Evolutionary conservation across 1,140 invertebrate genomes (phyloP).

Genomic region (Ceratosolen fusciceps): DNA sequence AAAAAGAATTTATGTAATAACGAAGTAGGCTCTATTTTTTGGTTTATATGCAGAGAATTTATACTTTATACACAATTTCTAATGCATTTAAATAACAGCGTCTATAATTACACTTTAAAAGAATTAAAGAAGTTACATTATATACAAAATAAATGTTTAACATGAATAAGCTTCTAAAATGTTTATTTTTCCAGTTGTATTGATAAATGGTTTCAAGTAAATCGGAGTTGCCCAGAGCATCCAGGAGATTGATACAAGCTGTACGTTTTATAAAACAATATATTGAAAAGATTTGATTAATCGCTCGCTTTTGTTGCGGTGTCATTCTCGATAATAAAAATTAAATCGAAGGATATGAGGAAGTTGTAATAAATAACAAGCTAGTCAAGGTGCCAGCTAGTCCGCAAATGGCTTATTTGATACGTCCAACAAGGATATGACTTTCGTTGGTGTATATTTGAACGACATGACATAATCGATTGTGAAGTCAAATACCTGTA

Average conservation of each 20-base stretch:
- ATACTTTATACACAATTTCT: no score
- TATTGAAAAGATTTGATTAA: conserved; percentile 23
- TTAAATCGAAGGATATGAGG: conserved; percentile 44
- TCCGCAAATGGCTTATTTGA: conserved; percentile 64
- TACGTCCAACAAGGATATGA: conserved; percentile 38
- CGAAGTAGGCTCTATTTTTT: no score
- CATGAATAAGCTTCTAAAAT: no score
- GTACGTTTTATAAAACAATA: conserved; percentile 36
- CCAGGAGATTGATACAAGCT: conserved; percentile 85
- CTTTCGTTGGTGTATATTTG: conserved; percentile 54
- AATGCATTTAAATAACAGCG: no score
- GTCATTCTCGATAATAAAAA: background rate
- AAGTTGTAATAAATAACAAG: conserved; percentile 61
- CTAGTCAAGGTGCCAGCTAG: conserved; percentile 71
- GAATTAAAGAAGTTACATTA: no score
- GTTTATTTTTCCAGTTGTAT: conserved; percentile 81
- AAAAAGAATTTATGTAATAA: no score
- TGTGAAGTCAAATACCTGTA: conserved; percentile 58
- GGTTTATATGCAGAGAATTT: no score
- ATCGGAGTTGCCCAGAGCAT: conserved; percentile 96
- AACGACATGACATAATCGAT: conserved; percentile 51
- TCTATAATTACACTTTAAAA: no score
- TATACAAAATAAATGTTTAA: no score
- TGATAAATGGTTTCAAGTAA: conserved; percentile 97
- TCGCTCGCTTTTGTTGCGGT: background rate